phyloP scores from a whole-genome alignment of 2,113 vertebrate species.

The Mystacornis crossleyi region DNA sequence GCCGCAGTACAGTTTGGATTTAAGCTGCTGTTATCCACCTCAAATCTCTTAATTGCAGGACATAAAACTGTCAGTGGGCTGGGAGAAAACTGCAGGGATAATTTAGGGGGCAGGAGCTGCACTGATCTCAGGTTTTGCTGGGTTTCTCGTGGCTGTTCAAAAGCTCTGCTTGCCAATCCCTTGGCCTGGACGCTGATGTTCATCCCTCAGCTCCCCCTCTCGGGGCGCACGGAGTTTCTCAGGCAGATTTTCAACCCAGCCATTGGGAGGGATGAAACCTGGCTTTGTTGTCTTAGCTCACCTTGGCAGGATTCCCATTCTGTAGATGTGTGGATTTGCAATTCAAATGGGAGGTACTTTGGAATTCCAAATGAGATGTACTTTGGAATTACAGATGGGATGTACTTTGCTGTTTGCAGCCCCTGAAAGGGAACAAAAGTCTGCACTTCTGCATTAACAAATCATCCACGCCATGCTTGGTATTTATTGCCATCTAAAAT shows the following conservation, averaged over 20 bases:
- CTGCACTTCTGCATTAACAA: not conserved
- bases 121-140: not conserved
- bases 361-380: not conserved
- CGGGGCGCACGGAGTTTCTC: not conserved
- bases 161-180: not conserved
- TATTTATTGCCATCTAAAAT: not conserved
- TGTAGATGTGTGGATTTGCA: not conserved
- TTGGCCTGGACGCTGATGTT: not conserved
- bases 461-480: not conserved
- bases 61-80: not conserved
- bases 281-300: not conserved
- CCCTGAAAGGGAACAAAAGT: not conserved
- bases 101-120: not conserved
- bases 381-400: not conserved
- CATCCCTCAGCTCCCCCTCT: not conserved
- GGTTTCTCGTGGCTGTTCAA: not conserved
- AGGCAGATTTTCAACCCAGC: not conserved
- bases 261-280: not conserved
- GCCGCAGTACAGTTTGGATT: not conserved
- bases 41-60: not conserved
- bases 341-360: not conserved
- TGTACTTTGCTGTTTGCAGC: not conserved
- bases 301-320: not conserved
- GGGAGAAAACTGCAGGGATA: not conserved
- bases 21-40: not conserved